Evolutionary conservation across 2,888 invertebrate genomes (phyloP), one percentile per base, ranked within the genome.

Genomic region (Amorpha juglandis): DNA sequence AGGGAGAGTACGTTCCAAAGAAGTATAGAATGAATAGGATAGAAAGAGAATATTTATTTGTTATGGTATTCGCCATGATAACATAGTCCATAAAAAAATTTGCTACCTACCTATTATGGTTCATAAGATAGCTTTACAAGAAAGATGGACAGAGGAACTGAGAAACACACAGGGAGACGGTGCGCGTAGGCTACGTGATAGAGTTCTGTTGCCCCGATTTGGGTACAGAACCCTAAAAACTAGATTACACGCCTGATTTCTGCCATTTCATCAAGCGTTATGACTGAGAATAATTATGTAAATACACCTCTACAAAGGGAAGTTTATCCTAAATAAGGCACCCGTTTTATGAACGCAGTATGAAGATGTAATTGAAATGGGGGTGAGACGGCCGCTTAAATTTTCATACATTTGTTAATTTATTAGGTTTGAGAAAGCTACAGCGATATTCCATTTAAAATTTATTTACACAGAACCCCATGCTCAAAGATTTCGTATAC

Each of bases 281-380:
- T 76, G 77, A 71, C 77, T 79, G 75, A 71, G 76, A 79, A 81
- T 81, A 83, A 83, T 83, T 83, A 84, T 83, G 81, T 80, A 78
- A 83, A 76, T 73, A 73, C 35, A 8, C 38, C 33, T 16, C 19
- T 67, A 68, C 69, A 68, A 67, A 69, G 69, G 71, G 69, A 64
- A 69, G 70, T 70, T 74, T 73, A 72, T 70, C 69, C 69, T 67
- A 74, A 73, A 75, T 73, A 77, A 73, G 73, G 73, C 64, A 68
- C 68, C 65, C 67, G 70, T 73, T 71, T 73, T 71, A 73, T 72
- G 71, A 74, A 73, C 72, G 68, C 63, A 70, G 68, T 69, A 74
- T 69, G 67, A 63, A 71, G 71, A 74, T 71, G 74, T 75, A 73
- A 75, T 76, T 74, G 76, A 76, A 75, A 73, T 70, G 68, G 72